Evolutionary conservation across 2,113 vertebrate species (phyloP).

Genomic region (Panthera leo): DNA sequence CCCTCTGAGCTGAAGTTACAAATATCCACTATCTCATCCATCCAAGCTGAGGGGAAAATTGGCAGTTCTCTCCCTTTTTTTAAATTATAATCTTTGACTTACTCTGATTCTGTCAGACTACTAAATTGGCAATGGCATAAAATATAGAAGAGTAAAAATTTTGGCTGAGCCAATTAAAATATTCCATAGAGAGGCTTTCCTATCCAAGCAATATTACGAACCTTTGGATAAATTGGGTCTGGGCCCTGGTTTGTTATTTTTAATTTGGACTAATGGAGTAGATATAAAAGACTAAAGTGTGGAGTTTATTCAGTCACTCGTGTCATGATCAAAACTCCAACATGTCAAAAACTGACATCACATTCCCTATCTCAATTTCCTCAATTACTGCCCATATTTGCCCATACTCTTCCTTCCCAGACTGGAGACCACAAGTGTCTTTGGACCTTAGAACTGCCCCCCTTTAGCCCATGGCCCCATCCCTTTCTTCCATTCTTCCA

Average conservation of each 20-base stretch:
- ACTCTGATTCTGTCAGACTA: slow-evolving; percentile 66
- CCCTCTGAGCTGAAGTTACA: slow-evolving; percentile 11
- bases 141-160: slow-evolving; percentile 60
- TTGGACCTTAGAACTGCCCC: not conserved
- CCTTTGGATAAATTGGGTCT: slow-evolving; percentile 71
- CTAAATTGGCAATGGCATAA: slow-evolving; percentile 76
- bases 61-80: slow-evolving; percentile 54
- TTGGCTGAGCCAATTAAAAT: slow-evolving; percentile 77
- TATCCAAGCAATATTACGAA: slow-evolving; percentile 72
- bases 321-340: slow-evolving; percentile 45
- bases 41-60: slow-evolving; percentile 37
- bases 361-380: not conserved
- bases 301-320: slow-evolving; percentile 42
- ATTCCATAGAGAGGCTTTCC: slow-evolving; percentile 74
- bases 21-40: slow-evolving; percentile 19
- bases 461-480: not conserved
- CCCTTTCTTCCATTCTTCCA: not conserved
- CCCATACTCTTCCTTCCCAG: not conserved
- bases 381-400: not conserved
- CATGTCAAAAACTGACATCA: slow-evolving; percentile 17
- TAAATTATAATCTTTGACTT: slow-evolving; percentile 74
- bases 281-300: slow-evolving; percentile 56
- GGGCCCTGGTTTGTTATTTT: slow-evolving; percentile 67
- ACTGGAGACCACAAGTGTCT: not conserved
- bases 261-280: slow-evolving; percentile 64